Base-by-base conservation (phyloP, 2,797 vertebrate species). In the Tangara arthus region DNA sequence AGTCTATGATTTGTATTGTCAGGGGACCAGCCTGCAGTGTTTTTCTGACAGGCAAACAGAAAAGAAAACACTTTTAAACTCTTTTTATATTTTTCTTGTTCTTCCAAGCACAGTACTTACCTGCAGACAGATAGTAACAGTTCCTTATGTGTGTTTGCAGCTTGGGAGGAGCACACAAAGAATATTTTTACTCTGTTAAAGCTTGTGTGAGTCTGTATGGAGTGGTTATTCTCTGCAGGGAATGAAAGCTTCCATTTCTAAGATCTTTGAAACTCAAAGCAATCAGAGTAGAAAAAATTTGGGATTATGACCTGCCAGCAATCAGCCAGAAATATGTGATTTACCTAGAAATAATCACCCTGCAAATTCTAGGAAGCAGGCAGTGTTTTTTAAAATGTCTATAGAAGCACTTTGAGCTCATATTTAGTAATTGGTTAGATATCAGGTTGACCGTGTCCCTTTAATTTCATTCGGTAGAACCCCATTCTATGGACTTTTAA, bases 181-280 rank as follows among this genome's bases (percentile, higher is more conserved):
- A 73, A 63, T 28, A 21, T 26, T 92, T 66, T 66, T 34, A 35
- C 9, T 44, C 12, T 65, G 47, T 46, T 80, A 83, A 73, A 78
- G 1, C 1, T 42, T 81, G 5, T 56, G 4, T 0, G 7, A 75
- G 8, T 32, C 20, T 60, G 26, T 26, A 41, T 32, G 11, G 27
- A 89, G 82, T 30, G 13, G 5, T 17, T 63, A 41, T 39, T 78
- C 44, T 78, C 57, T 44, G 32, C 41, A 39, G 41, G 39, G 37
- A 84, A 83, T 18, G 55, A 64, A 84, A 75, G 42, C 12, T 75
- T 79, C 49, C 21, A 9, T 65, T 91, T 41, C 46, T 64, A 21
- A 71, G 15, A 14, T 49, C 34, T 75, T 70, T 66, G 24, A 81
- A 87, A 23, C 20, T n/a, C 65, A 64, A 63, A 66, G 35, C 16